Base-by-base conservation (phyloP, 2,888 invertebrate genomes). In the Eustalomyia histrio region DNA sequence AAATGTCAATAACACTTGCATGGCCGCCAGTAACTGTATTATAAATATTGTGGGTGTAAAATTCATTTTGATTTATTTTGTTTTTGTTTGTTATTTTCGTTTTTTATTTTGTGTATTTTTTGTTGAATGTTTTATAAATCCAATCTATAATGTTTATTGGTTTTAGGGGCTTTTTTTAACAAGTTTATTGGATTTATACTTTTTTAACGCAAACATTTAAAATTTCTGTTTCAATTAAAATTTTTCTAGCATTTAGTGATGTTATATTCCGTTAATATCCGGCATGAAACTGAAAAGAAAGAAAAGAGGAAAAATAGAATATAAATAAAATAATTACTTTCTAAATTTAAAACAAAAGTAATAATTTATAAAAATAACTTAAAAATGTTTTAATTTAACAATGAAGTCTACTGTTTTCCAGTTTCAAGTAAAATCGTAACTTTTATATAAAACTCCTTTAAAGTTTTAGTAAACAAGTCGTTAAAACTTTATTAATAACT, bases 1-100 rank as follows among this genome's bases (percentile, higher is more conserved):
- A 65, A 76, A 79, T 75, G 74, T 75, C 47, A 73, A 72, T 72
- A 80, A 67, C 73, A 83, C 67, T 53, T 78, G 69, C 52, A 80
- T 71, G 6, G 52, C 67, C 43, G 64, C 73, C 73, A 83, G 47
- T 63, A 83, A 57, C 57, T 71, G 65, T n/a, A 52, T 61, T 52
- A 78, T 35, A 67, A 68, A 74, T 57, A 29, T 75, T 71, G 78
- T 67, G 61, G 74, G 74, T 81, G 78, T 67, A 63, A 58, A 53
- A 63, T 63, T 2, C 78, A 78, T 78, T 63, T 63, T 76, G 24
- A 61, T 10, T 72, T 65, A 21, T 16, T 47, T 17, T 61, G 35
- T 39, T 4, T 50, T 4, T 50, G 17, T 57, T 58, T 43, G 21
- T 39, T 1, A 21, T 50, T n/a, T 55, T 24, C 53, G 17, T 61